These are phyloP conservation scores for Rhegmatorhina hoffmannsi DNA, from an alignment of 2,113 vertebrate genomes.

Conservation along the genomic window DNA sequence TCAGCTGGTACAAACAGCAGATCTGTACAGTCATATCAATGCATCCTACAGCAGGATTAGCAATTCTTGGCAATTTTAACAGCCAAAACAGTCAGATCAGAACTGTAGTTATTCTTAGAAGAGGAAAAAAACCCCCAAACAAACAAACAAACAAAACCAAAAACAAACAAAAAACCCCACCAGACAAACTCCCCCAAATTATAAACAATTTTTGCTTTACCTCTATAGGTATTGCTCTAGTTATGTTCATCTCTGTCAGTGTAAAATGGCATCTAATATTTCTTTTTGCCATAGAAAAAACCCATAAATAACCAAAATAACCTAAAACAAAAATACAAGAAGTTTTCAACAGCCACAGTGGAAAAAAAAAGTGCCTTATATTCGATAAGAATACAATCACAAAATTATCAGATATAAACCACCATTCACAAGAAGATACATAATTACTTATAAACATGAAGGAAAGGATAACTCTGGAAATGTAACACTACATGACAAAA, in stretches of 20 bases:
- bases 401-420: not conserved
- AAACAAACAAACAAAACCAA: not conserved
- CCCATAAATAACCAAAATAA: not conserved
- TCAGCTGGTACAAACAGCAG: not conserved
- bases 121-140: not conserved
- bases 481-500: not conserved
- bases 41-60: not conserved
- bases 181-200: not conserved
- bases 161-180: not conserved
- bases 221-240: not conserved
- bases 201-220: not conserved
- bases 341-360: not conserved
- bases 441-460: not conserved
- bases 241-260: not conserved
- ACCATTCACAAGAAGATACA: not conserved
- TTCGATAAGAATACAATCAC: not conserved
- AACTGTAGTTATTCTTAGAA: not conserved
- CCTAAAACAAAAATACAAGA: not conserved
- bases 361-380: not conserved
- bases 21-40: not conserved
- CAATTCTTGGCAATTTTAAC: not conserved
- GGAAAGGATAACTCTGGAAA: not conserved
- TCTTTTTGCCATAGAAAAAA: not conserved
- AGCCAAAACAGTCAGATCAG: not conserved
- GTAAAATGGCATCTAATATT: not conserved